Evolutionary conservation across 2,113 vertebrate genomes (phyloP).

Genomic region (Malurus melanocephalus): DNA sequence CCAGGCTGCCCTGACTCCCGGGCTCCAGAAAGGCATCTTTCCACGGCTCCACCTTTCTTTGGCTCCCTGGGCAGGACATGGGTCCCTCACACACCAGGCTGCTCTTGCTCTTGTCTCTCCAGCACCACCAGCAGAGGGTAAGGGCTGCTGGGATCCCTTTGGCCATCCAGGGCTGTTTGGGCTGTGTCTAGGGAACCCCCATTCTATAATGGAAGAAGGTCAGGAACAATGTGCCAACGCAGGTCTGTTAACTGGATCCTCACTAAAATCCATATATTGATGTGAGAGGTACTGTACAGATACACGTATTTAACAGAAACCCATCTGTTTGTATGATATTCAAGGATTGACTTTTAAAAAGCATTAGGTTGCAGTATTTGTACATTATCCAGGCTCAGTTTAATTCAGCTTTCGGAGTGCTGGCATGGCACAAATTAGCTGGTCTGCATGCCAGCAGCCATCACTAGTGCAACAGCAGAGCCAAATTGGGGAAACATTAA

Average conservation of each 20-base stretch:
- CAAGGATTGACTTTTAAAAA: neutral
- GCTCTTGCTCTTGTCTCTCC: neutral
- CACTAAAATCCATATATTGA: neutral
- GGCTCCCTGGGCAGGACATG: accelerated
- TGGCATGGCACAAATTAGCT: conserved; percentile 21
- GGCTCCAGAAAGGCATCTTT: neutral
- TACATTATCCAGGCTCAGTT: conserved; percentile 16
- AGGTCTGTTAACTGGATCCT: neutral
- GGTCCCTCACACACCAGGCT: neutral
- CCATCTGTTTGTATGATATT: neutral
- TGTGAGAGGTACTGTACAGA: neutral
- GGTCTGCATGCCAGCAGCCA: conserved; percentile 17
- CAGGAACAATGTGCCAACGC: neutral
- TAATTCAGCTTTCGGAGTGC: conserved; percentile 19
- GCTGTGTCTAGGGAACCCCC: neutral
- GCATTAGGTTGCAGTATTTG: conserved; percentile 23
- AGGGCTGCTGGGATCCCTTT: neutral
- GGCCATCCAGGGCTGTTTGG: neutral
- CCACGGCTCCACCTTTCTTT: neutral
- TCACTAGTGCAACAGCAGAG: conserved; percentile 12
- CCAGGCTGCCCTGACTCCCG: neutral
- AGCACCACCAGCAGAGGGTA: neutral
- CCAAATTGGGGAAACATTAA: conserved; percentile 34
- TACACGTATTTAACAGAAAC: neutral
- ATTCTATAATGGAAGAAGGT: neutral